Base-by-base conservation (phyloP, 2,113 vertebrate genomes). In the Dicrurus megarhynchus region DNA sequence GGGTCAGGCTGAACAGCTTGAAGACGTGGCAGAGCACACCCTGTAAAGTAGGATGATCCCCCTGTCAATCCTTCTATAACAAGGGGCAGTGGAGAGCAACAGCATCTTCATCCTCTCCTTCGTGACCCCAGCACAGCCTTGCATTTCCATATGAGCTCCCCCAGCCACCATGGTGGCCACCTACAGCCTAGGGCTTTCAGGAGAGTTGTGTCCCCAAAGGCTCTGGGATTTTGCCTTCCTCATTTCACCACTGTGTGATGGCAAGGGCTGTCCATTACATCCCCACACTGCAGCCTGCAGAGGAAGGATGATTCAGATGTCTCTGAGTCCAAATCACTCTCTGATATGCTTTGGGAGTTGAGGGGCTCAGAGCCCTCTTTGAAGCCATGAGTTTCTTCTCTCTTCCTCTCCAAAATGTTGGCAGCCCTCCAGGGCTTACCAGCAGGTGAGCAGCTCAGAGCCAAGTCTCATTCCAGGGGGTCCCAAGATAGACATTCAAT, bases 61-160 rank as follows among this genome's bases (percentile, higher is more conserved):
- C 6, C 41, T 41, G 8, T 16, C 47, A 52, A 6, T 13, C 16
- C 11, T 37, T 35, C 61, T 46, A 14, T 44, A 68, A 55, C 2
- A 4, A 44, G 19, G 47, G 28, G 53, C 7, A 57, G 32, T 4
- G 8, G 9, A 84, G 30, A 87, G 39, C 27, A 76, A 60, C 15
- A 84, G 9, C 8, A 22, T 30, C 39, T 50, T 73, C 41, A 30
- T 30, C 9, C 21, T 64, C 41, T 39, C 24, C 17, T 83, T n/a
- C 27, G 17, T 13, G 1, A 56, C 3, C 5, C 14, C 57, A 68
- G 44, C 19, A 82, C 10, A 67, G 33, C 28, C 20, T 83, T 76
- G 28, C 2, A 0, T 41, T 28, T 13, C 37, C 21, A 14, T 4
- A 18, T 1, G 4, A 85, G 24, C 9, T 73, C 7, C 19, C 16